These are phyloP conservation scores for Stylophora pistillata DNA, from an alignment of 64 coral and sea anemone genomes.

Conservation along the genomic window DNA sequence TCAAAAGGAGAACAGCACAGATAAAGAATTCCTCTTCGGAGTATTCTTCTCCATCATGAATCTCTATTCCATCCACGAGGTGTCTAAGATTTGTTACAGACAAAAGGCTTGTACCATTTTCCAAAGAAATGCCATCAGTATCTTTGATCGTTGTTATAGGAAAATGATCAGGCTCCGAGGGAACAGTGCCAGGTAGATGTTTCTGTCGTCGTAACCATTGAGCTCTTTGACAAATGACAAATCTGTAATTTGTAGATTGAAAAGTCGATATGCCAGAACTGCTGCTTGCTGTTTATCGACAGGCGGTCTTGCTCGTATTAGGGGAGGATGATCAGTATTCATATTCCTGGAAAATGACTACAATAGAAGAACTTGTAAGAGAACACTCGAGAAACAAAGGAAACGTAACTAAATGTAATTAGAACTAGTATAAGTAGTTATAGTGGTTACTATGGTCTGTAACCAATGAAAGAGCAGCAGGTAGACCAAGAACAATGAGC, in stretches of 20 bases:
- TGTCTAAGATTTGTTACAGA: too few species aligned
- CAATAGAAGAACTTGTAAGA: too few species aligned
- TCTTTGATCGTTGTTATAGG: too few species aligned
- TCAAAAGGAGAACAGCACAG: constrained; percentile 6
- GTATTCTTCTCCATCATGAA: constrained; percentile 22
- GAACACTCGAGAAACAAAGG: too few species aligned
- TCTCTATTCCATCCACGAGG: neutral
- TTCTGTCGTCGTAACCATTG: constrained; percentile 54
- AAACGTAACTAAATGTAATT: too few species aligned
- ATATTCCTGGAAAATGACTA: neutral
- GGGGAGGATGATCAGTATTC: neutral
- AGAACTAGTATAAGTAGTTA: too few species aligned
- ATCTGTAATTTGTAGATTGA: constrained; percentile 27
- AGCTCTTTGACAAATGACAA: constrained; percentile 45
- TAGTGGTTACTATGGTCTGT: too few species aligned
- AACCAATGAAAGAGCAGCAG: too few species aligned
- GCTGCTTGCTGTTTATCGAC: constrained; percentile 27
- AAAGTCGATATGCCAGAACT: constrained; percentile 38
- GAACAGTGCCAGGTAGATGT: constrained; percentile 45
- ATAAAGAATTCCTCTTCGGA: neutral
- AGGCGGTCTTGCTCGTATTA: constrained; percentile 38
- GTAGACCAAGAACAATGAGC: too few species aligned
- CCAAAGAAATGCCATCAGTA: too few species aligned
- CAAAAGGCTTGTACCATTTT: too few species aligned
- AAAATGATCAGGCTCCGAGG: too few species aligned